phyloP scores from a whole-genome alignment of 35 echinoderm and acorn worm genomes.

The Strongylocentrotus purpuratus region DNA sequence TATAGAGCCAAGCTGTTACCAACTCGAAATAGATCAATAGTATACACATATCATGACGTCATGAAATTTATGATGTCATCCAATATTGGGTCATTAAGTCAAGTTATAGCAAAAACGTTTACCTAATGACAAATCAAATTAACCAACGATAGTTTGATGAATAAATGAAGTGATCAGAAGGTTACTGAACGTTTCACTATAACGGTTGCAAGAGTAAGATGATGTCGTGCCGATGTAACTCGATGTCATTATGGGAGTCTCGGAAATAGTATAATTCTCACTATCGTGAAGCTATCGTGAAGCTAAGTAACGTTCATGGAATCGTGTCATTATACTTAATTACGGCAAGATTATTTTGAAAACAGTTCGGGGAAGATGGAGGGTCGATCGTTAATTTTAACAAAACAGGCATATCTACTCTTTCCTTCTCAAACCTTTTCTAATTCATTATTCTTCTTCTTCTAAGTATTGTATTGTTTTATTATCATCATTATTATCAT shows the following conservation, averaged over 20 bases:
- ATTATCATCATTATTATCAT: slow-evolving; percentile 19
- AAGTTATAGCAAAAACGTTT: neutral
- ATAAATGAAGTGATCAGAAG: no score
- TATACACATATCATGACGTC: neutral
- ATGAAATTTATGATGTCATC: neutral
- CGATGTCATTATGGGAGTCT: no score
- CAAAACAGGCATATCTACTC: neutral
- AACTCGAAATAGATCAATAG: neutral
- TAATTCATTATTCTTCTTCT: neutral
- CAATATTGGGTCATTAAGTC: neutral
- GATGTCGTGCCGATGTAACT: no score
- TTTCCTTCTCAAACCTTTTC: neutral
- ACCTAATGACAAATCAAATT: neutral
- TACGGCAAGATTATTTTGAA: neutral
- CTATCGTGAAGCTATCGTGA: no score
- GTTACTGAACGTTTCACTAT: no score
- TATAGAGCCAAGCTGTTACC: neutral
- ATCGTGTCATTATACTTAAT: neutral
- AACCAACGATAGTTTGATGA: neutral
- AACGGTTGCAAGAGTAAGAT: no score
- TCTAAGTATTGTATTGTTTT: neutral
- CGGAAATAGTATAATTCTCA: no score
- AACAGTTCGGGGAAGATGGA: no score
- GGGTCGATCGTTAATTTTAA: neutral
- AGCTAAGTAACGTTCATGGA: neutral